Percentiles rank a stretch among this genome's conserved stretches.
phyloP scores from a whole-genome alignment of 2,888 invertebrate genomes.

The Epsilonema sp. region DNA sequence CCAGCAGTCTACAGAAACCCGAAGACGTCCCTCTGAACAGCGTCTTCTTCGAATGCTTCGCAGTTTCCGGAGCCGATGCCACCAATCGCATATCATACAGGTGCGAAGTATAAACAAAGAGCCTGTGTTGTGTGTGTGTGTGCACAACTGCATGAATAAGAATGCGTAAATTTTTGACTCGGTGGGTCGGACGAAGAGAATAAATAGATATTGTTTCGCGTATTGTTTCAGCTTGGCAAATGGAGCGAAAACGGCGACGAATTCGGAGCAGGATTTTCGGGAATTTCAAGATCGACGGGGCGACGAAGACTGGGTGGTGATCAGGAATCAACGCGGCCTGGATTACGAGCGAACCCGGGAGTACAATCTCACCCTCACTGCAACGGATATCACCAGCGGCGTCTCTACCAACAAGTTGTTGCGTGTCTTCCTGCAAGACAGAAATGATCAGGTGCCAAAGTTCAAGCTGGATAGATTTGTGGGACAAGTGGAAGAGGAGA shows the following conservation, averaged over 20 bases:
- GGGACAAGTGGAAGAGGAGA: conserved; percentile 22
- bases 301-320: conserved; percentile 13
- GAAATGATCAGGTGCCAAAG: conserved; percentile 60
- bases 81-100: too few species aligned
- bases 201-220: conserved; percentile 1
- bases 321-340: conserved; percentile 20
- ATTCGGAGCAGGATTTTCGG: conserved; percentile 19
- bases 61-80: too few species aligned
- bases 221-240: conserved; percentile 15
- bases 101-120: too few species aligned
- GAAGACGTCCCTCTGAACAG: conserved; percentile 15
- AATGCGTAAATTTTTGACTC: too few species aligned
- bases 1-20: conserved; percentile 12
- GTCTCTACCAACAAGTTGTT: conserved; percentile 57
- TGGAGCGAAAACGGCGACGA: conserved; percentile 13
- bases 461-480: conserved; percentile 26
- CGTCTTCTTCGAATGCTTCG: neutral
- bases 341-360: conserved; percentile 22
- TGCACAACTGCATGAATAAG: too few species aligned
- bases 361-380: conserved; percentile 23
- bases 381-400: conserved; percentile 22
- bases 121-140: too few species aligned
- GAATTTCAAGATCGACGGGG: conserved; percentile 13
- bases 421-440: conserved; percentile 79
- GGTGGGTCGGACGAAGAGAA: neutral